Conservation (phyloP, 2,797 vertebrate genomes). For the Girardinus metallicus region DNA sequence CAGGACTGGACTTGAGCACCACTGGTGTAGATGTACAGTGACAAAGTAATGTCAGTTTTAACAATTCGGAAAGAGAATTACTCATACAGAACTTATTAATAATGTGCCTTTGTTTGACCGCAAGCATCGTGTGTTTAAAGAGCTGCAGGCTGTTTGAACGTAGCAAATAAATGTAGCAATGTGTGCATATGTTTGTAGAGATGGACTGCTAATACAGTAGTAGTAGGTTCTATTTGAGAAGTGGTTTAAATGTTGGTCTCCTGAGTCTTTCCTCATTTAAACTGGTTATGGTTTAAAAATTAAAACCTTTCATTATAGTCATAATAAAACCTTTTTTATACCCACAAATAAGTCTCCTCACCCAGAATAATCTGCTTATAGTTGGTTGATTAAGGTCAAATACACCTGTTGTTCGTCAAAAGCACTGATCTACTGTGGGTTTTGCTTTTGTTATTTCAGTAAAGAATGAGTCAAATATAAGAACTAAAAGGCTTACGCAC, state of each 20-base stretch:
- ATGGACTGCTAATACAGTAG: conserved; percentile 42
- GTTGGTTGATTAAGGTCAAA: conserved; percentile 6
- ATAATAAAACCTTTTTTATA: conserved; percentile 32
- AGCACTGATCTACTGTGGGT: conserved; percentile 7
- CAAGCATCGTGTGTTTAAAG: conserved; percentile 16
- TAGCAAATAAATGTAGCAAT: conserved; percentile 23
- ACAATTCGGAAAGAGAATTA: not conserved
- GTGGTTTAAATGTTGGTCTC: conserved; percentile 25
- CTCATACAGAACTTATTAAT: conserved; percentile 50
- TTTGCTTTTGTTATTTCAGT: conserved; percentile 17
- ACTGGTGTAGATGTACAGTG: conserved; percentile 62
- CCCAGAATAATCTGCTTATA: conserved; percentile 12
- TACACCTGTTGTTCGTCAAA: conserved; percentile 5
- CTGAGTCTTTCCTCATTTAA: conserved; percentile 23
- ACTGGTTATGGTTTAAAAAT: conserved; percentile 27
- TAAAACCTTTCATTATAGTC: conserved; percentile 6
- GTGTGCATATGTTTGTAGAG: conserved; percentile 50
- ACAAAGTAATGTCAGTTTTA: conserved; percentile 48
- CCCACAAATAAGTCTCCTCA: conserved; percentile 4
- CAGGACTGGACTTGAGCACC: too few relatives aligned
- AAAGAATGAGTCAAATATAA: conserved; percentile 13
- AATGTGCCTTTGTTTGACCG: conserved; percentile 76
- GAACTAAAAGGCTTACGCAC: conserved; percentile 9
- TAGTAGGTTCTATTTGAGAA: conserved; percentile 17
- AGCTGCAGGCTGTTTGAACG: too few relatives aligned